These are phyloP conservation scores for Cydia splendana DNA, from an alignment of 1,140 invertebrate genomes.

Conservation along the genomic window DNA sequence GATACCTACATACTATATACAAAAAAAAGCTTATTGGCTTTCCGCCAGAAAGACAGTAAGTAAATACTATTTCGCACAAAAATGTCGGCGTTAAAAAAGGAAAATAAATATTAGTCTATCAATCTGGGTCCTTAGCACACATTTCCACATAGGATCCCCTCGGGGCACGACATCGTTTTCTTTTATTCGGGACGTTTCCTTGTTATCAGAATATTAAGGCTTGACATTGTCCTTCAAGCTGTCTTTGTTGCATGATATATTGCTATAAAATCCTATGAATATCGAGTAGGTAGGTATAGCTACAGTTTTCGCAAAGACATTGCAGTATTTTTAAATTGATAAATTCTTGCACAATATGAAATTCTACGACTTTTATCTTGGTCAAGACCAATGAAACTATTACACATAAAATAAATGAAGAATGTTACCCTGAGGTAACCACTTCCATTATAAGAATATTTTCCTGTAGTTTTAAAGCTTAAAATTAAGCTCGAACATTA, in stretches of 20 bases:
- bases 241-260: background rate
- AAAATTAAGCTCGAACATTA: too few relatives aligned
- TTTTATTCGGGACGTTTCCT: conserved; percentile 6
- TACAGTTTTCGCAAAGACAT: too few relatives aligned
- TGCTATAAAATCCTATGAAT: background rate
- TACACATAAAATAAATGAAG: too few relatives aligned
- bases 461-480: too few relatives aligned
- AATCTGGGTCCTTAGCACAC: conserved; percentile 5
- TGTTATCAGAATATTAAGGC: conserved; percentile 8
- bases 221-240: background rate
- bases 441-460: too few relatives aligned
- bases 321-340: too few relatives aligned
- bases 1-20: background rate
- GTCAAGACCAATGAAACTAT: too few relatives aligned
- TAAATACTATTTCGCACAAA: background rate
- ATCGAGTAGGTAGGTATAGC: too few relatives aligned
- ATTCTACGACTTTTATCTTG: too few relatives aligned
- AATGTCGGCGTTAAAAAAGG: conserved; percentile 22
- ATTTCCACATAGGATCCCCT: conserved; percentile 14
- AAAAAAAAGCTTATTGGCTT: background rate
- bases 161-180: background rate
- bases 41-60: background rate
- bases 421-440: too few relatives aligned
- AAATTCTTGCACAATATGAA: too few relatives aligned
- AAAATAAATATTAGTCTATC: conserved; percentile 30